Percentiles rank a stretch among this genome's conserved stretches.
Conservation (phyloP, 2,113 vertebrate species). For the Leuciscus idus region DNA sequence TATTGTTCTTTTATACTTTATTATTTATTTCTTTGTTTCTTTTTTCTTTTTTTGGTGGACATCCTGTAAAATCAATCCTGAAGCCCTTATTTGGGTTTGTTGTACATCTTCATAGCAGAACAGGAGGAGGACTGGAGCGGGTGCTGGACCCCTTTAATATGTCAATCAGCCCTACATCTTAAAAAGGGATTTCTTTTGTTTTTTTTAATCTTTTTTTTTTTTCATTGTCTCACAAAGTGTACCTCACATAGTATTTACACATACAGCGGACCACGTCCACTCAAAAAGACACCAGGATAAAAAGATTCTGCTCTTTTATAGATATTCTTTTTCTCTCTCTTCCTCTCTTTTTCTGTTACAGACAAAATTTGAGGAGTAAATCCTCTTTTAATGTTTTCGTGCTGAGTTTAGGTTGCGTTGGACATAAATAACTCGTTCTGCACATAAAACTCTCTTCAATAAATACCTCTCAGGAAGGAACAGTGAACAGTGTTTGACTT, state of each 20-base stretch:
- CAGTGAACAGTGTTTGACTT: slow-evolving; percentile 83
- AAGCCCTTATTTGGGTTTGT: slow-evolving; percentile 80
- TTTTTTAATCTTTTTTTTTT: slow-evolving; percentile 6
- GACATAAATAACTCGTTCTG: slow-evolving; percentile 60
- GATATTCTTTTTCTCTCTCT: slow-evolving; percentile 56
- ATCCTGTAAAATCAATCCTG: slow-evolving; percentile 78
- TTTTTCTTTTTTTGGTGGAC: slow-evolving; percentile 74
- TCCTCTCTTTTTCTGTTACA: slow-evolving; percentile 59
- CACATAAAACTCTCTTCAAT: slow-evolving; percentile 75
- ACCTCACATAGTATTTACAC: slow-evolving; percentile 81
- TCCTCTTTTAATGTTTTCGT: slow-evolving; percentile 56
- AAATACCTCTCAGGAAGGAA: slow-evolving; percentile 77
- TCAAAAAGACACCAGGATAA: slow-evolving; percentile 71
- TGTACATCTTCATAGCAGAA: slow-evolving; percentile 66
- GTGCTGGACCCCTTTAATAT: slow-evolving; percentile 55
- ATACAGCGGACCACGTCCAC: slow-evolving; percentile 74
- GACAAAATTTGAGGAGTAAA: slow-evolving; percentile 47
- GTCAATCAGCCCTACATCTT: slow-evolving; percentile 56
- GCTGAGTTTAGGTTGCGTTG: slow-evolving; percentile 57
- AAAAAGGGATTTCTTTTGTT: slow-evolving; percentile 55
- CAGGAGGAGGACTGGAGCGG: slow-evolving; percentile 65
- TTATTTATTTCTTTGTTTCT: slow-evolving; percentile 62
- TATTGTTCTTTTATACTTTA: slow-evolving; percentile 70
- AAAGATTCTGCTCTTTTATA: slow-evolving; percentile 54
- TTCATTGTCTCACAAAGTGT: slow-evolving; percentile 62